Base-by-base conservation (phyloP, 2,888 invertebrate genomes). In the Pandemis cinnamomeana region DNA sequence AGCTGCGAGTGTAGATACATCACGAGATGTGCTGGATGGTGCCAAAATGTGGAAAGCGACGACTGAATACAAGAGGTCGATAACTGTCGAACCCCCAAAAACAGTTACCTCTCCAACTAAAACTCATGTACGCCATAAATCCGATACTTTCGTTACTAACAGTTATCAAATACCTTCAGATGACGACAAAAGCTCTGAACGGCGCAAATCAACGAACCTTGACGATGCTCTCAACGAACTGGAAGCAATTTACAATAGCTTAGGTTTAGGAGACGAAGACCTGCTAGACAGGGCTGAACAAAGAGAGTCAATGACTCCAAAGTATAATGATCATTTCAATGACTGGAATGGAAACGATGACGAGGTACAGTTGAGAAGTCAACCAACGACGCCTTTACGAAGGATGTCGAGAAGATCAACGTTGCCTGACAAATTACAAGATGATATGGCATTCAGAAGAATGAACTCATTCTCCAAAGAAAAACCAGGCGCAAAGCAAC, bases 151-250 rank as follows among this genome's bases (percentile, higher is more conserved):
- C 80, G 80, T 92, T 66, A 83, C 89, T 42, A 87, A 81, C 78
- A 86, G 84, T 60, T 89, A 87, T 82, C 85, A 92, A 91, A 79
- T 93, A 85, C 87, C 89, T 75, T 94, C 94, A 75, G 91, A 95
- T 64, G 93, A 95, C 70, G 94, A 95, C 79, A 91, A 90, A 79
- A 87, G 83, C 80, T 93, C 93, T 71, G 93, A 94, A 81, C 90
- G 95, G 81, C 91, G 95, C 80, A 97, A 96, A 87, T 97, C 97
- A 3, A 96, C 96, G 15, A 98, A 98, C 87, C 94, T 98, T 55
- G 98, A 98, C 85, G 98, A 98, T 84, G 98, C 98, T 70, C 95
- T 98, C 41, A 96, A 96, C 82, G 98, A 98, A 89, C 89, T 98
- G 71, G 98, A 98, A 93, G 97, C 97, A n/a, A 98, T 98, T 84